Evolutionary conservation across 2,113 vertebrate species (phyloP).

Genomic region (Vidua chalybeata): DNA sequence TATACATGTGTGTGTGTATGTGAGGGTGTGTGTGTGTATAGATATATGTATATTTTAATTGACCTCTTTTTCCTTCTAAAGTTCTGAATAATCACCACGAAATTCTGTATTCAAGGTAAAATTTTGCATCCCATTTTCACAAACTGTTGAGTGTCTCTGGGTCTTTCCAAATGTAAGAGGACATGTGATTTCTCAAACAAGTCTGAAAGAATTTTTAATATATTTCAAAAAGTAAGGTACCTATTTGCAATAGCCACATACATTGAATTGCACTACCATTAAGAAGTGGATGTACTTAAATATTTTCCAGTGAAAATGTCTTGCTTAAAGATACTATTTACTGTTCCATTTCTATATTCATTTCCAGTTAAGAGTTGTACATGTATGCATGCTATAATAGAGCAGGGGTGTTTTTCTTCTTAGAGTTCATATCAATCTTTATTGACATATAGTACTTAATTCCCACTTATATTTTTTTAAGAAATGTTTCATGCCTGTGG

Average conservation of each 20-base stretch:
- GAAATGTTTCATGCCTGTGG: not conserved
- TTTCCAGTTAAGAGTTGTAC: not conserved
- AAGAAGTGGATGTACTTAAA: not conserved
- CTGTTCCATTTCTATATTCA: not conserved
- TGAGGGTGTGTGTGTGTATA: not conserved
- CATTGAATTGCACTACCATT: not conserved
- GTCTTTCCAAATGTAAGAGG: not conserved
- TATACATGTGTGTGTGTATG: fast-evolving
- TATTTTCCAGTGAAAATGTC: not conserved
- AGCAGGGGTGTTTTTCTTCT: not conserved
- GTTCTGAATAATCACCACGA: not conserved
- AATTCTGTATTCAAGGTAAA: not conserved
- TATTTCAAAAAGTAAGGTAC: not conserved
- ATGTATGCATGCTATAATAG: not conserved
- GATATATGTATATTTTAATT: not conserved
- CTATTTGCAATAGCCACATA: not conserved
- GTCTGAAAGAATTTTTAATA: not conserved
- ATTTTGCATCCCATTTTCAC: not conserved
- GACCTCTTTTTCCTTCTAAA: not conserved
- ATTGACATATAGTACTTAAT: not conserved
- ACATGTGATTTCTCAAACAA: not conserved
- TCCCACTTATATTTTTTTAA: not conserved
- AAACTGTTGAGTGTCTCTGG: not conserved
- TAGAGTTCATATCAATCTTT: not conserved
- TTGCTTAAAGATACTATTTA: not conserved